Evolutionary conservation across 2,888 invertebrate species (phyloP), one percentile per base, ranked within the genome.

Genomic region (Ptycholaimellus sp.): DNA sequence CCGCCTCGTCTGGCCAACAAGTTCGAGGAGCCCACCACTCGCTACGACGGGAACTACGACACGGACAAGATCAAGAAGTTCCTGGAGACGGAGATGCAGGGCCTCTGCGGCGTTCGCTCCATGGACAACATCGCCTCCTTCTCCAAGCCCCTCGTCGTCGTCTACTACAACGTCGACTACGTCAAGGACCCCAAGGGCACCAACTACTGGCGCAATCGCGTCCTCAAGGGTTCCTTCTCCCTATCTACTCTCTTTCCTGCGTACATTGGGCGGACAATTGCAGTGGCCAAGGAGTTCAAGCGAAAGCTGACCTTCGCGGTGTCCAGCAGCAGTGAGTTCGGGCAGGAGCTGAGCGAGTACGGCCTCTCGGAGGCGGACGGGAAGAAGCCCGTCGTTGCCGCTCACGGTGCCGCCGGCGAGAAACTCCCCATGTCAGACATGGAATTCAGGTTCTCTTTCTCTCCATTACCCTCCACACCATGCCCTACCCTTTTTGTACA

Each of bases 151-250:
- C 62, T 83, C 43, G 70, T 93, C 30, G 74, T 82, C 37, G 90
- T 78, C 21, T 96, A 81, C 64, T 99, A 75, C 62, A 70, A 68
- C 48, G 85, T 96, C 11, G 93, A 99, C 63, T 96, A 96, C 56
- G 70, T 73, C 21, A 93, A 87, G 67, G 93, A 96, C 62, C 69
- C 76, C 19, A 99, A 99, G 64, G 93, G 70, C 34, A 87, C 90
- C 36, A 90, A 96, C 66, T 96, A 96, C 68, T 96, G 93, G 90
- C 75, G 87, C 53, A 90, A 90, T 65, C 73, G 58, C 39, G 55
- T 58, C 22, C 46, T 59, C 39, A 58, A 58, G 45, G 54, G n/a
- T n/a, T n/a, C n/a, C n/a, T n/a, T n/a, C n/a, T n/a, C n/a, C n/a
- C n/a, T n/a, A n/a, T n/a, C n/a, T n/a, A n/a, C n/a, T n/a, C n/a